Percentiles rank a stretch among this genome's conserved stretches.
These are phyloP conservation scores for Zelleria hepariella DNA, from an alignment of 2,888 invertebrate species.

Conservation along the genomic window DNA sequence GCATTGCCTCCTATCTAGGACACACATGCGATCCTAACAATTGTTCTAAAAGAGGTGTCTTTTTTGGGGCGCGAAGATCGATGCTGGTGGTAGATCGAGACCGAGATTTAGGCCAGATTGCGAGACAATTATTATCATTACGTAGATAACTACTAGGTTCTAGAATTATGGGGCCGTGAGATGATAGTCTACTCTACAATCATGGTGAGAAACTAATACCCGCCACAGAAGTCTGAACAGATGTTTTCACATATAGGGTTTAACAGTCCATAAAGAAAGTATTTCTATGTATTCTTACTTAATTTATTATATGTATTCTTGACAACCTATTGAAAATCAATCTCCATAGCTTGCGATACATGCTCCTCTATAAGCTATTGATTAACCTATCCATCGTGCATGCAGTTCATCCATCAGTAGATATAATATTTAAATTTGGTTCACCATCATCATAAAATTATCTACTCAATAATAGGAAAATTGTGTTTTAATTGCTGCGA, in stretches of 20 bases:
- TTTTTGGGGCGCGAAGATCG: conserved; percentile 44
- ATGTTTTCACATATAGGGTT: background rate
- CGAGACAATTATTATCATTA: conserved; percentile 20
- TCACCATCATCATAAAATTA: too few relatives aligned
- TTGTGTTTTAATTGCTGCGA: too few relatives aligned
- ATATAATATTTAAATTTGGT: too few relatives aligned
- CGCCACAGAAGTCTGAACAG: background rate
- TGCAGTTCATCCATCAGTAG: too few relatives aligned
- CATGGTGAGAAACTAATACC: background rate
- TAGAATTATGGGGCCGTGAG: conserved; percentile 17
- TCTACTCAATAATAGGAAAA: too few relatives aligned
- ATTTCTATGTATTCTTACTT: too few relatives aligned
- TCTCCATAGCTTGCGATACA: too few relatives aligned
- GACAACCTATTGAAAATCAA: too few relatives aligned
- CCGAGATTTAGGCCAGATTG: conserved; percentile 23
- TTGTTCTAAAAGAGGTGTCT: conserved; percentile 5
- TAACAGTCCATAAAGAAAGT: too few relatives aligned
- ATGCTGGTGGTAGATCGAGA: conserved; percentile 20
- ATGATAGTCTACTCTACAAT: conserved; percentile 17
- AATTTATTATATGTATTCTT: too few relatives aligned
- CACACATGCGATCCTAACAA: conserved; percentile 23
- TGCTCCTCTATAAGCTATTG: too few relatives aligned
- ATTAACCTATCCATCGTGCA: too few relatives aligned
- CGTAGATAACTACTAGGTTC: conserved; percentile 19
- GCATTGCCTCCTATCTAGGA: conserved; percentile 29